Percentiles rank a stretch among this genome's conserved stretches.
These are phyloP conservation scores for Euglossa dilemma DNA, from an alignment of 1,140 invertebrate species.

Conservation along the genomic window DNA sequence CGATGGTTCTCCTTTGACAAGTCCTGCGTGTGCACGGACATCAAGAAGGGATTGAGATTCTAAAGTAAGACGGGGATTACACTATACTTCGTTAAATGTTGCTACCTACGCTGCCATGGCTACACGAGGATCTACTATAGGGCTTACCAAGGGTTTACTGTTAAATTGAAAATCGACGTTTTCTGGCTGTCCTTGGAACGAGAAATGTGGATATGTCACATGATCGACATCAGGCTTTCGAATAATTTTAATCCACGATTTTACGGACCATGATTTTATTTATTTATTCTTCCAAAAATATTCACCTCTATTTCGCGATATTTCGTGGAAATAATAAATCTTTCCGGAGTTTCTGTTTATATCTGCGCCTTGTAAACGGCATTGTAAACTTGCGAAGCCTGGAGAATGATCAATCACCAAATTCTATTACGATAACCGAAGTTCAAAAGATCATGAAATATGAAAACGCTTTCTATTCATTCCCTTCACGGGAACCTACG, in stretches of 20 bases:
- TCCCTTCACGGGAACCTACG: background rate
- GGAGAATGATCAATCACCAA: background rate
- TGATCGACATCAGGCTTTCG: too few relatives aligned
- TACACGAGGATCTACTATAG: background rate
- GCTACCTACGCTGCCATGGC: background rate
- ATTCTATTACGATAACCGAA: background rate
- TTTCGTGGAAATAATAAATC: too few relatives aligned
- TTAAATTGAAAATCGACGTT: slow-evolving; percentile 4
- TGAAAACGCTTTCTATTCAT: background rate
- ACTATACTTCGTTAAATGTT: background rate
- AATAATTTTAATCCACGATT: too few relatives aligned
- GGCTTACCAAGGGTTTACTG: background rate
- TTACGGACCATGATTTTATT: too few relatives aligned
- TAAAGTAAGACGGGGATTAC: background rate
- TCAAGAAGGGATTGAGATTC: slow-evolving; percentile 15
- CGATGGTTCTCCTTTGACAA: slow-evolving; percentile 28
- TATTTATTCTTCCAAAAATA: too few relatives aligned
- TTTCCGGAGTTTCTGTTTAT: too few relatives aligned
- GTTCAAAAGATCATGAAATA: background rate
- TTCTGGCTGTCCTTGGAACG: background rate
- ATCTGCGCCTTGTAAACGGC: background rate
- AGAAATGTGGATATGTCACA: background rate
- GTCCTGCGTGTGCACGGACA: background rate
- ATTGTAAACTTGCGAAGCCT: background rate
- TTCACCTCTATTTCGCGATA: too few relatives aligned